These are phyloP conservation scores for Anoplolepis gracilipes DNA, from an alignment of 1,140 invertebrate species.

Conservation along the genomic window DNA sequence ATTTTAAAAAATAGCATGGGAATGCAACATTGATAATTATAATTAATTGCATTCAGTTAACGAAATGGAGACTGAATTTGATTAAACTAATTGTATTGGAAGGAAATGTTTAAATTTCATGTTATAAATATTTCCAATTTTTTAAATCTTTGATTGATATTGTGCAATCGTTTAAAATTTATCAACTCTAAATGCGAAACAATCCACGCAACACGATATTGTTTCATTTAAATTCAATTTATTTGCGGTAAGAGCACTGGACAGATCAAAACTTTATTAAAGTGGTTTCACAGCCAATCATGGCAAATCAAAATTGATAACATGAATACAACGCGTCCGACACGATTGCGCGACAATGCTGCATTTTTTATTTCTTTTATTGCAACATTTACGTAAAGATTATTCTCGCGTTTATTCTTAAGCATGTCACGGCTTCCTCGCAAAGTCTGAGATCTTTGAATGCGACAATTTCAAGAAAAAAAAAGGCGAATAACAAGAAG, in stretches of 20 bases:
- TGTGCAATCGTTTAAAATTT: conserved; percentile 11
- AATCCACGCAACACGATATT: neutral
- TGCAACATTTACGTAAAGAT: neutral
- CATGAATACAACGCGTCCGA: neutral
- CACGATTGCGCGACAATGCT: neutral
- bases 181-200: conserved; percentile 27
- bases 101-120: neutral
- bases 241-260: conserved; percentile 25
- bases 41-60: conserved; percentile 5
- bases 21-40: neutral
- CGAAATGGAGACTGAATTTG: neutral
- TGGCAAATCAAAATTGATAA: conserved; percentile 30
- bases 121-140: conserved; percentile 2
- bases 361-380: neutral
- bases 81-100: neutral
- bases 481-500: conserved; percentile 10
- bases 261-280: conserved; percentile 47
- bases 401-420: neutral
- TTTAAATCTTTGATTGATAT: neutral
- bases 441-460: conserved; percentile 10
- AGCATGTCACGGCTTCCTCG: neutral
- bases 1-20: neutral
- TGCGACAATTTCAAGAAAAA: neutral
- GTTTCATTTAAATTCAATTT: conserved; percentile 36
- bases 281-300: conserved; percentile 27